phyloP scores from a whole-genome alignment of 2,888 invertebrate species.

The Onthophagus sagittarius region DNA sequence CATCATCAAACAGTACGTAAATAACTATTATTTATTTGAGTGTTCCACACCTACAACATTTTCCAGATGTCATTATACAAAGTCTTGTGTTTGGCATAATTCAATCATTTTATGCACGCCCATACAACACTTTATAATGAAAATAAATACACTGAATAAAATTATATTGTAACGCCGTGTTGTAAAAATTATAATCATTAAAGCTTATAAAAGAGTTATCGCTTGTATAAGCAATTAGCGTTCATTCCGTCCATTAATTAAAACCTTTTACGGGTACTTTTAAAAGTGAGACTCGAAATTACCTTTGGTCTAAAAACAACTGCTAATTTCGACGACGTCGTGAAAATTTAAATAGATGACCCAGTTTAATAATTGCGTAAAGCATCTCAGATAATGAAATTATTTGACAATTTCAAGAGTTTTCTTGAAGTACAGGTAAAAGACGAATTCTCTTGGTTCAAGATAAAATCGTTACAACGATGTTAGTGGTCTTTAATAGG shows the following conservation, averaged over 20 bases:
- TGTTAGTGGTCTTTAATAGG: not conserved
- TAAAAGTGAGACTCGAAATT: not conserved
- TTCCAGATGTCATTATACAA: too few relatives aligned
- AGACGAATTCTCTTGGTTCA: not conserved
- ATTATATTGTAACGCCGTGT: too few relatives aligned
- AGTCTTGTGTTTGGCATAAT: too few relatives aligned
- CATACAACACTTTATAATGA: too few relatives aligned
- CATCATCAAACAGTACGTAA: not conserved
- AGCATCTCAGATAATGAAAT: not conserved
- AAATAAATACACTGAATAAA: too few relatives aligned
- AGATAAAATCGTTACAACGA: not conserved
- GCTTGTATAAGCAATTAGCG: not conserved
- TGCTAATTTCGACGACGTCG: not conserved
- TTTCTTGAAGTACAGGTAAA: not conserved
- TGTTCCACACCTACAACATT: too few relatives aligned
- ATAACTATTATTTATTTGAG: not conserved
- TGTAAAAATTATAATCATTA: not conserved
- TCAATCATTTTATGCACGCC: too few relatives aligned
- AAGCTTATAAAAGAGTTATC: not conserved
- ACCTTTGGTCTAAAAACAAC: not conserved
- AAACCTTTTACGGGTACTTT: not conserved
- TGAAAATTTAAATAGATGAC: not conserved
- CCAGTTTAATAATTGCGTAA: not conserved
- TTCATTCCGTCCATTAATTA: not conserved
- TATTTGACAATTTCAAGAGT: not conserved